These are phyloP conservation scores for Anomalospiza imberbis DNA, from an alignment of 2,797 vertebrate species.

Conservation along the genomic window DNA sequence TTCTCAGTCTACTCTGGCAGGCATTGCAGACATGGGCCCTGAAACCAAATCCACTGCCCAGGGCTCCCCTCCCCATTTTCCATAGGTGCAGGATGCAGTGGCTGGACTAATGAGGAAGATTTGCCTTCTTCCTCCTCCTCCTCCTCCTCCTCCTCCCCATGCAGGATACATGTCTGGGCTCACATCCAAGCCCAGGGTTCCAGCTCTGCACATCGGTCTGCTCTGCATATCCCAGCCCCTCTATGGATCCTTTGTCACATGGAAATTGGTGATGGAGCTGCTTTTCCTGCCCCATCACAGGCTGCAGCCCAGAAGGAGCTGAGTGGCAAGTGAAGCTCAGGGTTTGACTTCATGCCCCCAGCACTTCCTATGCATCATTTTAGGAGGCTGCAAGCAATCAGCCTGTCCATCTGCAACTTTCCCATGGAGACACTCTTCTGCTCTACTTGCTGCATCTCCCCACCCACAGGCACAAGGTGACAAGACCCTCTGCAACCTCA, in stretches of 20 bases:
- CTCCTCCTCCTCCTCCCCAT: not conserved
- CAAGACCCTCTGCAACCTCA: not conserved
- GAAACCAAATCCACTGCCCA: not conserved
- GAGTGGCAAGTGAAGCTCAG: not conserved
- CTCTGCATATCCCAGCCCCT: not conserved
- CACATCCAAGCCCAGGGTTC: not conserved
- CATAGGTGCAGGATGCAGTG: fast-evolving
- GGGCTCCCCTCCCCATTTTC: not conserved
- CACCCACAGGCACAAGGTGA: not conserved
- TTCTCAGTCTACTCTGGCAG: not conserved
- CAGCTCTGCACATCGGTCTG: not conserved
- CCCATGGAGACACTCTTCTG: not conserved
- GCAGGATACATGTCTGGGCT: not conserved
- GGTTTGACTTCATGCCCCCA: fast-evolving
- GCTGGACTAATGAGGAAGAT: not conserved
- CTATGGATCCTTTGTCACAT: fast-evolving
- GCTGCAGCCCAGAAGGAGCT: not conserved
- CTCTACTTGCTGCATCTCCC: not conserved
- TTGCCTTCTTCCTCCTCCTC: not conserved
- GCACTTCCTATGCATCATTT: not conserved
- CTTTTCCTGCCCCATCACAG: not conserved
- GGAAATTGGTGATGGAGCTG: not conserved
- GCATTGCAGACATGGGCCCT: not conserved
- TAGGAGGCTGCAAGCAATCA: not conserved
- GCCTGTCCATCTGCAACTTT: not conserved